Percentiles rank a stretch among this genome's conserved stretches.
These are phyloP conservation scores for Platichthys flesus DNA, from an alignment of 2,113 vertebrate species.

Conservation along the genomic window DNA sequence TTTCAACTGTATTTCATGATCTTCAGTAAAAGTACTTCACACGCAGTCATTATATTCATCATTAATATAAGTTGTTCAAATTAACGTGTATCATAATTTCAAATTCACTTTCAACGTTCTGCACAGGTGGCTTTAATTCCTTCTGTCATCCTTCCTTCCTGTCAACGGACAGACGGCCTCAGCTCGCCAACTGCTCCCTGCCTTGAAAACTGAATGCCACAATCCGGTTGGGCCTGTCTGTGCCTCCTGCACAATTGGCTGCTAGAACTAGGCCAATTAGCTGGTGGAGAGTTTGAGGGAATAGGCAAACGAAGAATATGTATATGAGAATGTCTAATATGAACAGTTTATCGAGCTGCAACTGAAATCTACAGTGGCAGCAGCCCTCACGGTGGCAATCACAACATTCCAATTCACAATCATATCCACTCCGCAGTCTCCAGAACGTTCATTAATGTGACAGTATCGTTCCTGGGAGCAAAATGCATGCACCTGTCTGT, in stretches of 20 bases:
- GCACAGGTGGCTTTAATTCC: conserved; percentile 25
- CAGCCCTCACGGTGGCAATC: conserved; percentile 12
- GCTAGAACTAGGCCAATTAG: conserved; percentile 25
- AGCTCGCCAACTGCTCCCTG: conserved; percentile 12
- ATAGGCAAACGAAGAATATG: neutral
- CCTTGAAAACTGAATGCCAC: conserved; percentile 34
- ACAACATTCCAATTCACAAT: conserved; percentile 36
- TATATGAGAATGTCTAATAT: neutral
- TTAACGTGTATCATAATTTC: neutral
- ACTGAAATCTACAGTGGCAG: neutral
- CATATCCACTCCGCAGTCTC: conserved; percentile 10
- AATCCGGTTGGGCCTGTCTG: conserved; percentile 7
- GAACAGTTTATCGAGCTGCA: neutral
- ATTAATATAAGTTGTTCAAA: neutral
- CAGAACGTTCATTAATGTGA: conserved; percentile 53
- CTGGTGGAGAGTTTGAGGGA: neutral
- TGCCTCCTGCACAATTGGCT: neutral
- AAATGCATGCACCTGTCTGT: conserved; percentile 39
- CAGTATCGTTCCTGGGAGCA: conserved; percentile 40
- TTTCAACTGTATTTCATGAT: neutral
- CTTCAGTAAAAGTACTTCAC: neutral
- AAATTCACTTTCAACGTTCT: conserved; percentile 4
- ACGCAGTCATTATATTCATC: neutral
- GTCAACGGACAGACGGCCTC: conserved; percentile 4
- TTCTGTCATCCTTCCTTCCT: neutral